A percentile compares a stretch with the other conserved stretches of the same genome.
phyloP scores from a whole-genome alignment of 2,113 vertebrate species.

The Alaudala cheleensis region DNA sequence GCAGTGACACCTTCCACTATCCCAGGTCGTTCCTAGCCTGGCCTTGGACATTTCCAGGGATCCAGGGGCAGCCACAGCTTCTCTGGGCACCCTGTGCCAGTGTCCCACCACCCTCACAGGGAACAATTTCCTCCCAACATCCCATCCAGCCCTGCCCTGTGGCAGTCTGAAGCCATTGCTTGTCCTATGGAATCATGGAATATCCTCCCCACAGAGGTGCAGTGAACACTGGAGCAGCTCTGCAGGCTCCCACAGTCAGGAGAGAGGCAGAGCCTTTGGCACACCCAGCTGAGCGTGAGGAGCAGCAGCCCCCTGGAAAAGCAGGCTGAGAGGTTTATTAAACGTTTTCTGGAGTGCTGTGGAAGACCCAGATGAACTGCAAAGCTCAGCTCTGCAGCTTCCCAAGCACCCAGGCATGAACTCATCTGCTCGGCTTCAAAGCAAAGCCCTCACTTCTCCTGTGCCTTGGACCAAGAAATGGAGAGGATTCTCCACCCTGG shows the following conservation, averaged over 20 bases:
- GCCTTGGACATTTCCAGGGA: not conserved
- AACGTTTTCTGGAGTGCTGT: not conserved
- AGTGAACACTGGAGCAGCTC: not conserved
- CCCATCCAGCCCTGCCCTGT: not conserved
- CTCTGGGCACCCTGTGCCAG: not conserved
- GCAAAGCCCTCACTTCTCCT: not conserved
- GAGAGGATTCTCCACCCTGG: not conserved
- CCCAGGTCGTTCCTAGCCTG: not conserved
- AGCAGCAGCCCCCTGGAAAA: not conserved
- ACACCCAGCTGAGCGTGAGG: not conserved
- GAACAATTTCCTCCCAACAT: not conserved
- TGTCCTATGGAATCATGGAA: not conserved
- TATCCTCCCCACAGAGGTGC: not conserved
- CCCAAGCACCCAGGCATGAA: not conserved
- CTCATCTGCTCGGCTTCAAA: slow-evolving; percentile 33
- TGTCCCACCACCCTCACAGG: not conserved
- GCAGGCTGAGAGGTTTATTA: not conserved
- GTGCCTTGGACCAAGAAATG: not conserved
- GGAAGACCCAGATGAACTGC: not conserved
- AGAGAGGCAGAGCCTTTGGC: not conserved
- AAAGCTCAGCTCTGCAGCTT: not conserved
- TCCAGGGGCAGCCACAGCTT: not conserved
- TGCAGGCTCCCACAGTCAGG: not conserved
- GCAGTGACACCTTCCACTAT: not conserved
- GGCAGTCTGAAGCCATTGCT: not conserved